Conservation (phyloP, 2,797 vertebrate species). For the Brachyrhaphis roseni region DNA sequence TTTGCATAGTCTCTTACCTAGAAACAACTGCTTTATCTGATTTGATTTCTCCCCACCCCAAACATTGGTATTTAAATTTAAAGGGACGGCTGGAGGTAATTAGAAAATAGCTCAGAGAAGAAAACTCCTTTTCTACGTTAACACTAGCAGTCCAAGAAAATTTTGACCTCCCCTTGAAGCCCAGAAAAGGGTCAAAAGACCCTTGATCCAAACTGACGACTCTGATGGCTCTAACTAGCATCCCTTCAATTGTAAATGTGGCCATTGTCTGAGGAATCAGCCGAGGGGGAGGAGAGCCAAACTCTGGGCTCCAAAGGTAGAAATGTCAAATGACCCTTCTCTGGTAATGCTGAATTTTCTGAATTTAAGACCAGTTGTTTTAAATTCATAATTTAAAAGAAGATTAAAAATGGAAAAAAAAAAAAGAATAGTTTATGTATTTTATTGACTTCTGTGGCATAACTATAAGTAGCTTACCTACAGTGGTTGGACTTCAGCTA, state of each 20-base stretch:
- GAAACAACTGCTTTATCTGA: constrained; percentile 36
- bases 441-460: background rate
- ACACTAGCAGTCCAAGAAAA: too few species aligned
- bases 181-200: too few species aligned
- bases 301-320: too few species aligned
- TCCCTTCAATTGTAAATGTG: too few species aligned
- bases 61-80: constrained; percentile 20
- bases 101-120: background rate
- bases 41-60: constrained; percentile 42
- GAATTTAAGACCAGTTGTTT: background rate
- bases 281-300: too few species aligned
- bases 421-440: background rate
- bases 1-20: constrained; percentile 56
- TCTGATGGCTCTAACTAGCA: too few species aligned
- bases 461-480: background rate
- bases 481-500: background rate
- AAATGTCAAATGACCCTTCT: too few species aligned
- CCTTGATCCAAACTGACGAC: too few species aligned
- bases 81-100: background rate
- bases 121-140: background rate
- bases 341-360: too few species aligned
- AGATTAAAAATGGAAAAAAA: background rate
- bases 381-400: background rate
- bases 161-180: too few species aligned
- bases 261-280: too few species aligned